Evolutionary conservation across 2,888 invertebrate species (phyloP).

Genomic region (Coleophora deauratella): DNA sequence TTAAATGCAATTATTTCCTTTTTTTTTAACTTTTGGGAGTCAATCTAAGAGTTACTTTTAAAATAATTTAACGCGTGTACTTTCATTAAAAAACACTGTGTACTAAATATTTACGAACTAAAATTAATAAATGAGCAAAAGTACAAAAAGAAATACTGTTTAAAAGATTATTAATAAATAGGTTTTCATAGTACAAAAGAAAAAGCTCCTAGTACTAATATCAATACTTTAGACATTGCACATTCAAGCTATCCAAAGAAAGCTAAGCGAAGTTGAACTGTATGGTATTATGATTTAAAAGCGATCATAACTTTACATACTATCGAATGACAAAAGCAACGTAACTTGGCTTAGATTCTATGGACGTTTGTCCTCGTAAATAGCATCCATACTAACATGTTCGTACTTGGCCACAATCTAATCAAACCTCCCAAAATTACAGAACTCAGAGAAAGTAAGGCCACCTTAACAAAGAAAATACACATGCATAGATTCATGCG

Average conservation of each 20-base stretch:
- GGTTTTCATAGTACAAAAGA: neutral
- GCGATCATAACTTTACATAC: too few relatives aligned
- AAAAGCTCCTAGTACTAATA: neutral
- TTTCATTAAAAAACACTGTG: constrained; percentile 1
- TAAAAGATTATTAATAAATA: constrained; percentile 3
- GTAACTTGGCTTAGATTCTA: too few relatives aligned
- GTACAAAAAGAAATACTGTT: neutral
- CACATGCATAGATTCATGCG: constrained; percentile 39
- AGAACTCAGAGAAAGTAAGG: constrained; percentile 17
- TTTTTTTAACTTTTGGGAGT: constrained; percentile 1
- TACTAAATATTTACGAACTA: constrained; percentile 3
- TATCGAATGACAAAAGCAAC: too few relatives aligned
- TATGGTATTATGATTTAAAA: too few relatives aligned
- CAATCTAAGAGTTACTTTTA: neutral
- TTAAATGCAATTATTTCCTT: constrained; percentile 9
- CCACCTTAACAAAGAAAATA: constrained; percentile 20
- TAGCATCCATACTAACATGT: too few relatives aligned
- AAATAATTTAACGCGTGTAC: constrained; percentile 3
- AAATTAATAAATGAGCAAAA: constrained; percentile 5
- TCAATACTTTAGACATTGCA: neutral
- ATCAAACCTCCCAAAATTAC: constrained; percentile 3
- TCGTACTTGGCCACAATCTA: too few relatives aligned
- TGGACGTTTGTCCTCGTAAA: too few relatives aligned
- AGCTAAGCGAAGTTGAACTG: neutral
- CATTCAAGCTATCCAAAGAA: neutral